Evolutionary conservation across 2,888 invertebrate species (phyloP).

Genomic region (Oxytorus armatus): DNA sequence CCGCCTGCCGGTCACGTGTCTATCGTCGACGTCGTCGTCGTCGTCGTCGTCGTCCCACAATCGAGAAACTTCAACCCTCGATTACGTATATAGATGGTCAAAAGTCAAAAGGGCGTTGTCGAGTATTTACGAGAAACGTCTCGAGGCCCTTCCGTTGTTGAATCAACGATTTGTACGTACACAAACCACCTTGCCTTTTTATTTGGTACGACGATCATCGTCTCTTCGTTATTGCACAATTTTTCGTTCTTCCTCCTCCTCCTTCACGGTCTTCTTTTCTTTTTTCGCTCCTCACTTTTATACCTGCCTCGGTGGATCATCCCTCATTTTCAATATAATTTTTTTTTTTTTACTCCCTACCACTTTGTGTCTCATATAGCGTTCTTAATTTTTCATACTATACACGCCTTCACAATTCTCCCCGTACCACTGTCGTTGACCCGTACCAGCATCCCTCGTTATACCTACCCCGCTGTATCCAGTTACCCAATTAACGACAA

Average conservation of each 20-base stretch:
- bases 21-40: slow-evolving; percentile 51
- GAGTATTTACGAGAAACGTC: background rate
- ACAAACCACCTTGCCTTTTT: background rate
- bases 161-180: slow-evolving; percentile 1
- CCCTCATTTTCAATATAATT: slow-evolving; percentile 39
- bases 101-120: background rate
- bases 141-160: slow-evolving; percentile 36
- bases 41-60: slow-evolving; percentile 54
- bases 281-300: slow-evolving; percentile 51
- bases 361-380: slow-evolving; percentile 47
- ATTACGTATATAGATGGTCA: background rate
- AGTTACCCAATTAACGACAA: background rate
- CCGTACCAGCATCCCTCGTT: slow-evolving; percentile 10
- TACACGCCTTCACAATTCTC: background rate
- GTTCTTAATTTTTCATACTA: slow-evolving; percentile 30
- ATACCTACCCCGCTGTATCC: slow-evolving; percentile 2
- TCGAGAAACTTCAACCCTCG: slow-evolving; percentile 51
- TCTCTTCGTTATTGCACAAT: slow-evolving; percentile 57
- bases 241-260: background rate
- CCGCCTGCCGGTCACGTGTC: slow-evolving; percentile 80
- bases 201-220: slow-evolving; percentile 9
- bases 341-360: slow-evolving; percentile 14
- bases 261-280: slow-evolving; percentile 37
- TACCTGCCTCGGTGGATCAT: slow-evolving; percentile 29
- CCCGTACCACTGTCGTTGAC: background rate